Evolutionary conservation across 1,140 invertebrate genomes (phyloP).

Genomic region (Eufriesea mexicana): DNA sequence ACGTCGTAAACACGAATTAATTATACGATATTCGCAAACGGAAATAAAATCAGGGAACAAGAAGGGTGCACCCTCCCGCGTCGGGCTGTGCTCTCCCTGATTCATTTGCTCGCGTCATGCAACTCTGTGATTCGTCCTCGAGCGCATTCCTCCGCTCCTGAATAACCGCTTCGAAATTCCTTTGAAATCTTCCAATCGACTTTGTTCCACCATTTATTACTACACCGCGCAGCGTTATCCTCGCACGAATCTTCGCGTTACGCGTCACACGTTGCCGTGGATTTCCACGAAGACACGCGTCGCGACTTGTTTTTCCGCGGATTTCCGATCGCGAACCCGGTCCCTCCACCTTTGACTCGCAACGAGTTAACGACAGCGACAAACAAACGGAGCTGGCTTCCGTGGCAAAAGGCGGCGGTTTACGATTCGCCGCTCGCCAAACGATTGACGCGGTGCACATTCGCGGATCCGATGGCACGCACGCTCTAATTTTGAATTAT

Average conservation of each 20-base stretch:
- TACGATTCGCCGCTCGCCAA: constrained; percentile 2
- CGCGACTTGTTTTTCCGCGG: background rate
- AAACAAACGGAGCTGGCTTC: background rate
- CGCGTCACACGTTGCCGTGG: too few species aligned
- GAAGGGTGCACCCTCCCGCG: constrained; percentile 26
- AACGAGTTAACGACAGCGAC: constrained; percentile 2
- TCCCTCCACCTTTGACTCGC: background rate
- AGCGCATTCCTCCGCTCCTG: background rate
- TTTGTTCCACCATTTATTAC: too few species aligned
- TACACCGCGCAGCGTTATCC: background rate
- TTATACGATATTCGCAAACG: constrained; percentile 44
- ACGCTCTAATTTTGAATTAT: constrained; percentile 58
- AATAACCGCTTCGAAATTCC: background rate
- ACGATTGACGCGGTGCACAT: background rate
- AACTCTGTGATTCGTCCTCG: constrained; percentile 33
- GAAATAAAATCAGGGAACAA: constrained; percentile 38
- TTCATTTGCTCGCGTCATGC: constrained; percentile 43
- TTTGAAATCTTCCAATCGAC: background rate
- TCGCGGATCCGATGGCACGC: constrained; percentile 14
- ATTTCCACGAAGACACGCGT: too few species aligned
- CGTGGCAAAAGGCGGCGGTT: constrained; percentile 13
- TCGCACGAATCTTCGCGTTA: too few species aligned
- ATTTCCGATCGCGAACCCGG: background rate
- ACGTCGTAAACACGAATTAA: constrained; percentile 37
- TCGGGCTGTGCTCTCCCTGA: background rate